phyloP scores from a whole-genome alignment of 2,797 vertebrate species.

The Ctenopoma kingsleyae region DNA sequence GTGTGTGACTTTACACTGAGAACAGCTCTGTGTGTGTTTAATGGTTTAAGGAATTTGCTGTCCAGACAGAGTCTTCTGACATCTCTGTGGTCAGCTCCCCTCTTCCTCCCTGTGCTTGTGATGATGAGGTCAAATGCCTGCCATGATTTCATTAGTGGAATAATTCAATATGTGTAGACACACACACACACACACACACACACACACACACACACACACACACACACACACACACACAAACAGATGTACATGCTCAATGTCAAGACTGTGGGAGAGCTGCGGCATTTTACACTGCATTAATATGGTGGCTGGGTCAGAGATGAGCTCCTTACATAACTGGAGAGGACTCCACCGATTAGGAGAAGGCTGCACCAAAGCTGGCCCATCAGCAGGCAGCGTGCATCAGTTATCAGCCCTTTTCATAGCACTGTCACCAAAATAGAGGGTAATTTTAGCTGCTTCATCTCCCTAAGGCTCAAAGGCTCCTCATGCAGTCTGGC shows the following conservation, averaged over 20 bases:
- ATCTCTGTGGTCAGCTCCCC: conserved; percentile 62
- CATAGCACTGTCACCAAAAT: conserved; percentile 71
- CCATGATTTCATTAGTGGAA: conserved; percentile 79
- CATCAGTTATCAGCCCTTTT: conserved; percentile 67
- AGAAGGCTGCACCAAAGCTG: conserved; percentile 57
- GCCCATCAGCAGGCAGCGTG: conserved; percentile 60
- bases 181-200: conserved; percentile 29
- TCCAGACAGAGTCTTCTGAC: conserved; percentile 62
- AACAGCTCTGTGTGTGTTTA: conserved; percentile 54
- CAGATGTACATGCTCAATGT: conserved; percentile 20
- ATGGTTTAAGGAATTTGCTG: conserved; percentile 65
- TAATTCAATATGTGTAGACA: conserved; percentile 72
- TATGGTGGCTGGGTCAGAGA: conserved; percentile 52
- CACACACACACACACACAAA: conserved; percentile 31
- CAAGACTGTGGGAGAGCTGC: conserved; percentile 54
- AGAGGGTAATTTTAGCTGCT: conserved; percentile 73
- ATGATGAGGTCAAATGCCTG: conserved; percentile 78
- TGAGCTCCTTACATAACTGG: conserved; percentile 78
- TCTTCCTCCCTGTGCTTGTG: conserved; percentile 57
- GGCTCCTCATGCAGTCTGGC: conserved; percentile 38
- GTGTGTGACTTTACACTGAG: conserved; percentile 36
- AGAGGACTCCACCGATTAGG: conserved; percentile 52
- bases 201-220: conserved; percentile 19
- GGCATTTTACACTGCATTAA: conserved; percentile 51
- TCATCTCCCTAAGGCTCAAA: conserved; percentile 52